phyloP scores from a whole-genome alignment of 2,888 invertebrate species.

The Xestia xanthographa region DNA sequence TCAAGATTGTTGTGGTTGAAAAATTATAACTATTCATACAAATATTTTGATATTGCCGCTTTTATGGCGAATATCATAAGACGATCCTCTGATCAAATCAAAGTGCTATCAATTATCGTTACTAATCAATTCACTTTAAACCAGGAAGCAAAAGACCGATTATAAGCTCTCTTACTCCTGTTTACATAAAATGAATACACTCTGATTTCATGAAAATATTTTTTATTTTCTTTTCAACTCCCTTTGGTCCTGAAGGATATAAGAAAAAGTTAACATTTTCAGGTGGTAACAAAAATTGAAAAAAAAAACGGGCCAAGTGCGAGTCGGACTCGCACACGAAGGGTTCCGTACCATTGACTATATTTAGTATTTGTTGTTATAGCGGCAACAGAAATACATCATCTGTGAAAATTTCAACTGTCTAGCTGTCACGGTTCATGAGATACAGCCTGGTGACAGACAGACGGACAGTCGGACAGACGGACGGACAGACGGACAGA shows the following conservation, averaged over 20 bases:
- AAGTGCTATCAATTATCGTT: neutral
- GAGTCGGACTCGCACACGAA: too few relatives aligned
- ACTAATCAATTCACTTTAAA: neutral
- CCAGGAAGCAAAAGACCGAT: neutral
- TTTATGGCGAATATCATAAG: neutral
- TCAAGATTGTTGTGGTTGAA: neutral
- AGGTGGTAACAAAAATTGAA: neutral
- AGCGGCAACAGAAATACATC: too few relatives aligned
- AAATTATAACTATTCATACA: neutral
- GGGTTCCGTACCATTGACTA: too few relatives aligned
- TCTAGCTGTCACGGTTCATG: too few relatives aligned
- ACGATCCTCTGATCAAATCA: neutral
- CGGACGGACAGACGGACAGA: too few relatives aligned
- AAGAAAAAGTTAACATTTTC: neutral
- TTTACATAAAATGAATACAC: neutral
- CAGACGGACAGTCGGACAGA: too few relatives aligned
- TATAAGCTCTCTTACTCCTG: neutral
- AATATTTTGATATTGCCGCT: neutral
- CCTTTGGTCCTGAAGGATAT: neutral
- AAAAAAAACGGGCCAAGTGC: too few relatives aligned
- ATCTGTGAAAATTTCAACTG: too few relatives aligned
- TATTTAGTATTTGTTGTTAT: too few relatives aligned
- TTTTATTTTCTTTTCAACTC: neutral
- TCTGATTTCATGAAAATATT: neutral
- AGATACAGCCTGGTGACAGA: too few relatives aligned